Percentiles rank a stretch among this genome's conserved stretches.
Conservation (phyloP, 2,113 vertebrate genomes). For the Neolamprologus devosi region DNA sequence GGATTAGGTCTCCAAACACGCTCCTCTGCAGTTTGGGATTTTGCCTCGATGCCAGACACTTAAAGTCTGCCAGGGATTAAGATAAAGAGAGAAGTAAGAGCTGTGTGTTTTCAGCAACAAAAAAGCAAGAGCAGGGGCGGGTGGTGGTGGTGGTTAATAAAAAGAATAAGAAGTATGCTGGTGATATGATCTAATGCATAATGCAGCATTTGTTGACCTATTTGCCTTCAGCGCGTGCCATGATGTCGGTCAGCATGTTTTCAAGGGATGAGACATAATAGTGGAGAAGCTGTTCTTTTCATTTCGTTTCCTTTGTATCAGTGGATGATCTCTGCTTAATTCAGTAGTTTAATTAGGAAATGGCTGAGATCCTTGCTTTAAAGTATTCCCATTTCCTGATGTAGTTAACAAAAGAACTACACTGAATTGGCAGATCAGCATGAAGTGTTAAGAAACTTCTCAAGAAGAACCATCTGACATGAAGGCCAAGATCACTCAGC, state of each 20-base stretch:
- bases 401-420: conserved; percentile 6
- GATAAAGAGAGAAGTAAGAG: conserved; percentile 70
- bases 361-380: neutral
- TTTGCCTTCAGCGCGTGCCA: conserved; percentile 45
- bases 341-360: conserved; percentile 57
- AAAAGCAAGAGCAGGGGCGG: conserved; percentile 38
- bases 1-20: conserved; percentile 70
- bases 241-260: conserved; percentile 51
- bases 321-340: conserved; percentile 60
- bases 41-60: conserved; percentile 70
- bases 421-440: neutral
- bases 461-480: neutral
- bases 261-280: conserved; percentile 54
- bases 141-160: conserved; percentile 8
- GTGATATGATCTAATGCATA: conserved; percentile 58
- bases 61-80: conserved; percentile 77
- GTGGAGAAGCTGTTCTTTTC: conserved; percentile 61
- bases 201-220: conserved; percentile 55
- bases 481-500: neutral
- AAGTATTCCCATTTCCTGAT: neutral
- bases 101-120: neutral
- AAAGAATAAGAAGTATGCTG: conserved; percentile 24
- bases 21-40: conserved; percentile 73
- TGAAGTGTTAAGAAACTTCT: neutral
- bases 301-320: conserved; percentile 50